Evolutionary conservation across 2,888 invertebrate species (phyloP), one percentile per base, ranked within the genome.

Genomic region (Lymantria dispar): DNA sequence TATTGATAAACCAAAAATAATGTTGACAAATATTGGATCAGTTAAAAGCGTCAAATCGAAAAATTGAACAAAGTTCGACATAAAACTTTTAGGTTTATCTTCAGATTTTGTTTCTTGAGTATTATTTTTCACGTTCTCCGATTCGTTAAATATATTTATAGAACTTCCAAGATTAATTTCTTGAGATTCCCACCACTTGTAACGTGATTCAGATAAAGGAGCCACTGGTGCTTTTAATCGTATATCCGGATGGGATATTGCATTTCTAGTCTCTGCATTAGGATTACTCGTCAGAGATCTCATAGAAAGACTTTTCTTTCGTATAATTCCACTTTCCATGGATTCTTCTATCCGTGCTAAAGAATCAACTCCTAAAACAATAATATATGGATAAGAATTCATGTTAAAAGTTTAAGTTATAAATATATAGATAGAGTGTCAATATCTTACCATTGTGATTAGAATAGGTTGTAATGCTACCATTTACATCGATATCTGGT

Each of bases 21-120:
- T 93, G 64, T 93, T 95, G 0, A 95, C 91, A 70, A 94, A 95
- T 61, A 93, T 87, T 22, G 94, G 93, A 79, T 95, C 95, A 56
- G 83, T 91, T n/a, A 95, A 76, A 41, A 95, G 83, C 40, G 92
- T 93, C 47, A 95, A 79, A 77, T 95, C 95, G 68, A 95, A 94
- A 55, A 94, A 92, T 13, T 87, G 78, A 0, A 93, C 83, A 13
- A 94, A 68, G 48, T 76, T 82, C 8, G 72, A 53, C 36, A 79
- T 47, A 55, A 75, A 69, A 38, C 71, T 68, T 56, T 74, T 76
- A 3, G 72, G 63, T 45, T 77, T 60, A 36, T 75, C 62, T 50
- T 75, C 63, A 14, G 74, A 62, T 47, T 67, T 51, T 59, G 70
- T 64, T 55, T 75, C 72, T 48, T 84, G 52, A 40, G 30, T 2